Percentiles rank a stretch among this genome's conserved stretches.
phyloP scores from a whole-genome alignment of 30 jellyfish, hydroid and myxozoan genomes.

The Aurelia aurita region DNA sequence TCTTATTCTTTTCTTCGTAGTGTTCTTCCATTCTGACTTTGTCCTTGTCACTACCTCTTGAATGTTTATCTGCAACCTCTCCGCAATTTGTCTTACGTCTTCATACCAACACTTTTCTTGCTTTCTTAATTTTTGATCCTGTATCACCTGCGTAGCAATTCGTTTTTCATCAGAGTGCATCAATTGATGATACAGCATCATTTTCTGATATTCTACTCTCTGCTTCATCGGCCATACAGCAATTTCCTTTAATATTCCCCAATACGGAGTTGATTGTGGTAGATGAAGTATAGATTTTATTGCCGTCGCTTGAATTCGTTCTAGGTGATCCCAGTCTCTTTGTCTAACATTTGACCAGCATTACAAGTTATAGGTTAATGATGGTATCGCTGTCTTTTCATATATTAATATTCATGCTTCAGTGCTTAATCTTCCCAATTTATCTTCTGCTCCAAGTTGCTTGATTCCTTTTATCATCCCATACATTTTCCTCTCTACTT shows the following conservation, averaged over 20 bases:
- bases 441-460: neutral
- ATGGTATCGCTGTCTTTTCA: constrained; percentile 20
- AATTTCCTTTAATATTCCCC: constrained; percentile 13
- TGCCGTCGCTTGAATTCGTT: constrained; percentile 16
- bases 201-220: neutral
- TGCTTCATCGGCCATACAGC: neutral
- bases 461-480: constrained; percentile 5
- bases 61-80: constrained; percentile 17
- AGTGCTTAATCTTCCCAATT: too few relatives aligned
- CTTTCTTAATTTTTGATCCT: neutral
- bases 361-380: constrained; percentile 8
- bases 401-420: neutral
- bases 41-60: too few relatives aligned
- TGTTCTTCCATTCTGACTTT: too few relatives aligned
- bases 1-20: too few relatives aligned
- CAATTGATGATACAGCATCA: constrained; percentile 7
- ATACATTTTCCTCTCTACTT: neutral
- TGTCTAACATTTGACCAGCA: neutral
- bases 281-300: constrained; percentile 1
- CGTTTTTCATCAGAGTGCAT: constrained; percentile 5
- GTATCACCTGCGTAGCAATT: neutral
- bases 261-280: constrained; percentile 24
- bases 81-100: neutral
- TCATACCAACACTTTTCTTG: neutral
- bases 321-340: constrained; percentile 1